Base-by-base conservation (phyloP, 2,797 vertebrate species). In the Enteromius trimaculatus region DNA sequence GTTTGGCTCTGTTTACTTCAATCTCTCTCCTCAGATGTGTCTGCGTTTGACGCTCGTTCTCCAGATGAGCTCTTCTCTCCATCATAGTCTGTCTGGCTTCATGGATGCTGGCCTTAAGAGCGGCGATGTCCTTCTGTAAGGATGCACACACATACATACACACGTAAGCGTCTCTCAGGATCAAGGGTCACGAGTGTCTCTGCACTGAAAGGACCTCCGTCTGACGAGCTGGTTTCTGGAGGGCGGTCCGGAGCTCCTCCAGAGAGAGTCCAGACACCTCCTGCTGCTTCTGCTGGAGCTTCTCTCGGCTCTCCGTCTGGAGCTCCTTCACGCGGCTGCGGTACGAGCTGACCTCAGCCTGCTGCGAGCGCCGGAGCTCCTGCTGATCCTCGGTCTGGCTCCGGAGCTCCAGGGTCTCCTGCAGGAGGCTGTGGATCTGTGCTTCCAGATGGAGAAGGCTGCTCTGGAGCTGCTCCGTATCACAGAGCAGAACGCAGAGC, bases 21-120 rank as follows among this genome's bases (percentile, higher is more conserved):
- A 93, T 92, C 19, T 94, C 92, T 87, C 92, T 93, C 85, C 90
- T 92, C 19, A 93, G 89, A 60, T 90, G 88, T 17, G 44, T 21
- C 1, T 95, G 93, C n/a, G 26, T 85, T 4, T 89, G 88, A 42
- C 75, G 55, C 81, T 93, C 91, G 11, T 90, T 89, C 21, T 70
- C 82, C 26, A 94, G 51, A 2, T 55, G 23, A 14, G 90, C 82
- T 72, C 51, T 91, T 81, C 42, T 92, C 42, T 89, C 75, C 8
- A 81, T 83, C 23, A 88, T 13, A 0, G 29, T 62, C 44, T 49
- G 84, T 71, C 47, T 91, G 72, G n/a, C 85, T 14, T 4, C 78
- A 26, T 77, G 85, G 34, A 94, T 80, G 81, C 91, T 55, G 11
- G 1, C 69, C 82, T 88, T 91, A 47, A 95, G 58, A 82, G 83